phyloP scores from a whole-genome alignment of 2,113 vertebrate species.

The Leucoraja erinaceus region DNA sequence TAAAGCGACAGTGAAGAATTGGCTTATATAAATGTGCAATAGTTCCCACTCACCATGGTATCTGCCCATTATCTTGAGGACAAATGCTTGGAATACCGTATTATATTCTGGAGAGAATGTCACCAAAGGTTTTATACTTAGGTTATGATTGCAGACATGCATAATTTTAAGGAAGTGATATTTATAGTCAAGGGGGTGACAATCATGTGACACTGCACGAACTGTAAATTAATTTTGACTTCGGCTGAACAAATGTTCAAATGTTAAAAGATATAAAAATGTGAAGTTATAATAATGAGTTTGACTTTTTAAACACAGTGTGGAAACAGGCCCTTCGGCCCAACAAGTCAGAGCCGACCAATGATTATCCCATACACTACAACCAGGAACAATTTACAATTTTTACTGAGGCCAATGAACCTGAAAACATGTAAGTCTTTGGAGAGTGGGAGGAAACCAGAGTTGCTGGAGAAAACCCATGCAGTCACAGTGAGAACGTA shows the following conservation, averaged over 20 bases:
- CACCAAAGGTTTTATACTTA: not conserved
- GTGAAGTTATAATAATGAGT: not conserved
- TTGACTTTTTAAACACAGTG: too few relatives aligned
- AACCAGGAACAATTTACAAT: too few relatives aligned
- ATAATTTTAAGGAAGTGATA: not conserved
- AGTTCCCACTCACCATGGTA: not conserved
- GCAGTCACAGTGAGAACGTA: too few relatives aligned
- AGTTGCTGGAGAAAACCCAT: too few relatives aligned
- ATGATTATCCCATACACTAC: too few relatives aligned
- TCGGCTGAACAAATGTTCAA: not conserved
- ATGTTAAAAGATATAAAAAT: not conserved
- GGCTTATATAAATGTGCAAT: not conserved
- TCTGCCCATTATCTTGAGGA: not conserved
- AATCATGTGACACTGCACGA: not conserved
- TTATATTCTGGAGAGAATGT: not conserved
- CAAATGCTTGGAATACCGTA: not conserved
- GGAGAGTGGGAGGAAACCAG: too few relatives aligned
- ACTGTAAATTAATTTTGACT: not conserved
- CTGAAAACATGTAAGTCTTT: too few relatives aligned
- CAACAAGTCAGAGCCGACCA: too few relatives aligned
- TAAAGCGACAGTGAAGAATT: not conserved
- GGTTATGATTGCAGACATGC: not conserved
- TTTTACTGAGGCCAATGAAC: too few relatives aligned
- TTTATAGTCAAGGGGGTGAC: not conserved
- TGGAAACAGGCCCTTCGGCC: too few relatives aligned